Evolutionary conservation across 2,797 vertebrate genomes (phyloP), one percentile per base, ranked within the genome.

Genomic region (Sciaenops ocellatus): DNA sequence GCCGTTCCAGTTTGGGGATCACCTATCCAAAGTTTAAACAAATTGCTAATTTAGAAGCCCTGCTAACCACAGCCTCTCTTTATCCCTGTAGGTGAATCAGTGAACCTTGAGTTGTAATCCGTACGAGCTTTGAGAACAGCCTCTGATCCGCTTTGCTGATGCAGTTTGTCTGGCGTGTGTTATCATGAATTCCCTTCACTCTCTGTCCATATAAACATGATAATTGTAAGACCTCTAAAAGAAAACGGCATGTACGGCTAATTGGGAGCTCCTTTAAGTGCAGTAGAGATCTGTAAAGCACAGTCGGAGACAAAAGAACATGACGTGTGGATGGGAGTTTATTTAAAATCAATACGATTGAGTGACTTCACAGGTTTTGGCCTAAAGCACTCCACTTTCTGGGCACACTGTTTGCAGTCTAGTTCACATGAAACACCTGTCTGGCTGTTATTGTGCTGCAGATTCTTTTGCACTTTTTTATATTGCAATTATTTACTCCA

Each of bases 51-150:
- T 85, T 70, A 69, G 65, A 89, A 76, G 46, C 44, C 42, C 63
- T 22, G 28, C 67, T 67, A 65, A 78, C 57, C 24, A n/a, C 76
- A 59, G 70, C 60, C 52, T 26, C 44, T 18, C 13, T 50, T 16
- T 8, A 42, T 83, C 73, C 72, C 78, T 63, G 69, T 13, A 72
- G 76, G 55, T 74, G 68, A 81, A 78, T 28, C 70, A 56, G 34
- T 54, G 71, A 85, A 85, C 59, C 82, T 55, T 78, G 74, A 60
- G 48, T 59, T 79, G 72, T 78, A 84, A 85, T 85, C 85, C 41
- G 11, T 75, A 56, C 67, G 73, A 69, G 83, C 69, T 69, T 54
- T 26, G 73, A 79, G 47, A 79, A 65, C 62, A 68, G 76, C 69
- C 76, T 80, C 72, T 84, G 79, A 90, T 83, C 77, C 56, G 71